Evolutionary conservation across 2,113 vertebrate genomes (phyloP).

Genomic region (Probosciger aterrimus): DNA sequence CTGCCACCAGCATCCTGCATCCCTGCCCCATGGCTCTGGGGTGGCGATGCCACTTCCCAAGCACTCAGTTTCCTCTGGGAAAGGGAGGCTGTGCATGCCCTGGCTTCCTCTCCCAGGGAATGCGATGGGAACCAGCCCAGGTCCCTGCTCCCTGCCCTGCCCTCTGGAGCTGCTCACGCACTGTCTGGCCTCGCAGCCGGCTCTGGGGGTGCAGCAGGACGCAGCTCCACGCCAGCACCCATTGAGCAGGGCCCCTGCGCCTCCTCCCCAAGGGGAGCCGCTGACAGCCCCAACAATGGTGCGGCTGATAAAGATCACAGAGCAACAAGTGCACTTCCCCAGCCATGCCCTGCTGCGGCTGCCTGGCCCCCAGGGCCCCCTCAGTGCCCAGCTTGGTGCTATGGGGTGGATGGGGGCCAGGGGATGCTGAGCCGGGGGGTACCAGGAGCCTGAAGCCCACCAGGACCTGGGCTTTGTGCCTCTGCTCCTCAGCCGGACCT

Average conservation of each 20-base stretch:
- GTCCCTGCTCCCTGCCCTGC: neutral
- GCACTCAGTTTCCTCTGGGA: neutral
- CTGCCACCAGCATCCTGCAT: neutral
- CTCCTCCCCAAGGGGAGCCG: neutral
- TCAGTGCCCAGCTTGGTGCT: neutral
- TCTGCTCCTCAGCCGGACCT: neutral
- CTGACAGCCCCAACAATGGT: neutral
- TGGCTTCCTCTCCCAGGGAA: neutral
- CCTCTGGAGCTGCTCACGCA: neutral
- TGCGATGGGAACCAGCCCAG: neutral
- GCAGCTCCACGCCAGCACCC: neutral
- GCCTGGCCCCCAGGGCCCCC: neutral
- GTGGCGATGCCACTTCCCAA: rapidly evolving
- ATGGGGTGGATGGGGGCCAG: neutral
- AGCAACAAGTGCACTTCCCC: neutral
- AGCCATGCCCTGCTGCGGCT: rapidly evolving
- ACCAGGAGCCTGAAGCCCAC: neutral
- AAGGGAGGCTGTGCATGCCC: neutral
- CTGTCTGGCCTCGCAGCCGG: rapidly evolving
- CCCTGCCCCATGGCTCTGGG: neutral
- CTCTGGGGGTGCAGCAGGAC: neutral
- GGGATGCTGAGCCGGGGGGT: neutral
- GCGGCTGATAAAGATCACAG: neutral
- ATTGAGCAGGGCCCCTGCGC: rapidly evolving
- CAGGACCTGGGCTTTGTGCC: neutral